phyloP scores from a whole-genome alignment of 2,797 vertebrate species.

The Megalops cyprinoides region DNA sequence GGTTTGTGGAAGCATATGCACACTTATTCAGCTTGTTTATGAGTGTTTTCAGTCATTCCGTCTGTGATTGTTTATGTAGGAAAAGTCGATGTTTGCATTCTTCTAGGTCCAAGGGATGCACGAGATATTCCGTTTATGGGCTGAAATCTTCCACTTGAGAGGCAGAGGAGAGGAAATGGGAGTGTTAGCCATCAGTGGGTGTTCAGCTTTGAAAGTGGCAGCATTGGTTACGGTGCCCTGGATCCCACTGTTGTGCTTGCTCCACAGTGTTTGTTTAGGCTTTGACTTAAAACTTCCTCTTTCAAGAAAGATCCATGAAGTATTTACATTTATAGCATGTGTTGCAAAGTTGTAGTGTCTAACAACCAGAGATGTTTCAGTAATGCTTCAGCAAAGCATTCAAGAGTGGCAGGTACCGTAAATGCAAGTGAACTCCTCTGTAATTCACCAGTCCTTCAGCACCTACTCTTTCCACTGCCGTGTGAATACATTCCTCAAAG shows the following conservation, averaged over 20 bases:
- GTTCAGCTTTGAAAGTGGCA: conserved; percentile 16
- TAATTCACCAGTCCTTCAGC: not conserved
- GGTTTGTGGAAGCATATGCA: not conserved
- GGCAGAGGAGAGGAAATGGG: conserved; percentile 11
- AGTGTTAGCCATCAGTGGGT: conserved; percentile 19
- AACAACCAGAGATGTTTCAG: conserved; percentile 9
- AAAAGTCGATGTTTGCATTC: conserved; percentile 47
- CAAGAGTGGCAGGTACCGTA: conserved; percentile 4
- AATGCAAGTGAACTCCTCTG: not conserved
- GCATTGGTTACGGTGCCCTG: not conserved
- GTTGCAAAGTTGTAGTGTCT: not conserved
- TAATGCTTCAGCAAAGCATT: conserved; percentile 5
- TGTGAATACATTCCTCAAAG: not conserved
- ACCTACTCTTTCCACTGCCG: not conserved
- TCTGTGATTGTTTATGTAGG: conserved; percentile 51
- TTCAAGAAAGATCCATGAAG: not conserved
- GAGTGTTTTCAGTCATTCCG: conserved; percentile 2
- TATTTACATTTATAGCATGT: conserved; percentile 6
- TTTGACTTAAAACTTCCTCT: conserved; percentile 5
- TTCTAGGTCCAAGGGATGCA: conserved; percentile 57
- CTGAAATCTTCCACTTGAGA: conserved; percentile 20
- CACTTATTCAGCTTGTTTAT: conserved; percentile 6
- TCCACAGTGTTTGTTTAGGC: conserved; percentile 6
- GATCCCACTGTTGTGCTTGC: not conserved
- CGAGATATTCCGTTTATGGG: conserved; percentile 35